Conservation (phyloP, 2,797 vertebrate genomes). For the Brachyalestes nurse region DNA sequence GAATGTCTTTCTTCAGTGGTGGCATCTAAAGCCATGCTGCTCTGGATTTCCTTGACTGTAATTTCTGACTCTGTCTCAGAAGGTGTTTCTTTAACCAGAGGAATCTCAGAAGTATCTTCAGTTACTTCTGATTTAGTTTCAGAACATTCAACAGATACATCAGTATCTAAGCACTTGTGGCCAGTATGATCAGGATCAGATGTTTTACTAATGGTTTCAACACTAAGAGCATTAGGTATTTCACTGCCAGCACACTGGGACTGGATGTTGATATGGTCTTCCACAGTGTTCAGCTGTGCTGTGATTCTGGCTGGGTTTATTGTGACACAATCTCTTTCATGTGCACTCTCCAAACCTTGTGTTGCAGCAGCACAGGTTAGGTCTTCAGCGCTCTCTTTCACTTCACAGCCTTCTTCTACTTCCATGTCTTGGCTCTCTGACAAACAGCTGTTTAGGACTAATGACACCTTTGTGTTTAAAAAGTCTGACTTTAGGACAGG, state of each 20-base stretch:
- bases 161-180: not conserved
- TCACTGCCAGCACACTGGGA: constrained; percentile 30
- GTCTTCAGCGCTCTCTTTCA: constrained; percentile 20
- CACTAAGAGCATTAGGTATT: not conserved
- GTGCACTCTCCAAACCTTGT: constrained; percentile 7
- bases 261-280: not conserved
- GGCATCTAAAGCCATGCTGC: not conserved
- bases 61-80: not conserved
- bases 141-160: not conserved
- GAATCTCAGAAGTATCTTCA: not conserved
- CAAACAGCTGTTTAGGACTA: not conserved
- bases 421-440: constrained; percentile 31
- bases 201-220: constrained; percentile 16
- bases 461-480: not conserved
- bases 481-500: not conserved
- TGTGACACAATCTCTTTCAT: constrained; percentile 19
- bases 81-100: not conserved
- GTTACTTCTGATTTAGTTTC: not conserved
- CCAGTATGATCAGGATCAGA: constrained; percentile 13
- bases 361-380: not conserved
- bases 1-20: not conserved
- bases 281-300: not conserved
- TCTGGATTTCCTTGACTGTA: constrained; percentile 8
- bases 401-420: constrained; percentile 39
- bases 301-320: not conserved